Evolutionary conservation across 2,797 vertebrate genomes (phyloP).

Genomic region (Spinus olivaceus): DNA sequence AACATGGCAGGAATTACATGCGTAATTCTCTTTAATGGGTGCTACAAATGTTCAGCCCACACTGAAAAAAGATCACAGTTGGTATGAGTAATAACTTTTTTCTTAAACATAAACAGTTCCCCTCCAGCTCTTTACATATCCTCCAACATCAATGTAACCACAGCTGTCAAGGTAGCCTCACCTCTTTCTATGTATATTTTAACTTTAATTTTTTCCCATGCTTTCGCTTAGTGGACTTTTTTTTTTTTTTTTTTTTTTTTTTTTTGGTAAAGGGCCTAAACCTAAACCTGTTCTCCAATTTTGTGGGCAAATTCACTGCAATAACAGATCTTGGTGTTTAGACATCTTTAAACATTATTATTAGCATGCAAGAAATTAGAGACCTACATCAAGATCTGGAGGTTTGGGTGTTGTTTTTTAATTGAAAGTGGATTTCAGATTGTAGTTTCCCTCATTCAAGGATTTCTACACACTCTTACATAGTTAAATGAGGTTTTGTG

Average conservation of each 20-base stretch:
- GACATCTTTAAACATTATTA: conserved; percentile 27
- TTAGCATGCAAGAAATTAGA: conserved; percentile 45
- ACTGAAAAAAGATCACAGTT: conserved; percentile 54
- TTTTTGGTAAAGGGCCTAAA: not conserved
- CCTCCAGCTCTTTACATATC: conserved; percentile 43
- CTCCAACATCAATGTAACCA: conserved; percentile 65
- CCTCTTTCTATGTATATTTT: conserved; percentile 56
- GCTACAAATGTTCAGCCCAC: conserved; percentile 60
- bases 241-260: not conserved
- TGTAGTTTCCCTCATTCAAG: not conserved
- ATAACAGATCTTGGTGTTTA: conserved; percentile 17
- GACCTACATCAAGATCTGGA: conserved; percentile 45
- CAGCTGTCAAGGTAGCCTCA: conserved; percentile 60
- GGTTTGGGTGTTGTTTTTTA: conserved; percentile 3
- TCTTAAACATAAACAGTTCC: conserved; percentile 45
- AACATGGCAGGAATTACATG: conserved; percentile 41
- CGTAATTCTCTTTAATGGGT: conserved; percentile 34
- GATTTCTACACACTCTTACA: not conserved
- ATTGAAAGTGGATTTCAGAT: not conserved
- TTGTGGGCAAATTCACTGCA: conserved; percentile 46
- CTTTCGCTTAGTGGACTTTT: not conserved
- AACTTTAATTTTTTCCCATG: conserved; percentile 56
- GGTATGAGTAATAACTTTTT: conserved; percentile 53
- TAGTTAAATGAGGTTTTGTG: not conserved
- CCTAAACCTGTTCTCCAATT: conserved; percentile 47